phyloP scores from a whole-genome alignment of 1,140 invertebrate genomes.

The Varroa destructor region DNA sequence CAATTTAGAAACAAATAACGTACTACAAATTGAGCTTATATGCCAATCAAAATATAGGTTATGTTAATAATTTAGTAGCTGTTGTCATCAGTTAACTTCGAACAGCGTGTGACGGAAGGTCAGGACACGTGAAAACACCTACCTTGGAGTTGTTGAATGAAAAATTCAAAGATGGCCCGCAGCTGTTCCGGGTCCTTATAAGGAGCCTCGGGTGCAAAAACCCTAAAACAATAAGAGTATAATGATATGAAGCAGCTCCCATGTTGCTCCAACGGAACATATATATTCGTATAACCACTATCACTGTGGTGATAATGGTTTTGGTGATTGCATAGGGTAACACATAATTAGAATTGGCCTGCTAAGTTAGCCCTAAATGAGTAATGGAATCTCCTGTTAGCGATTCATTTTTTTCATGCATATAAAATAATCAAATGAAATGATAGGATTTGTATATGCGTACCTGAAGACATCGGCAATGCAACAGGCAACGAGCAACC shows the following conservation, averaged over 20 bases:
- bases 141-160: slow-evolving; percentile 78
- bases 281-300: too few relatives aligned
- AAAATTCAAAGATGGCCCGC: slow-evolving; percentile 57
- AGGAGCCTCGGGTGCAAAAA: slow-evolving; percentile 96
- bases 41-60: background rate
- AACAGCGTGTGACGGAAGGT: background rate
- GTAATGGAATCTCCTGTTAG: too few relatives aligned
- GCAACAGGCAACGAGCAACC: slow-evolving; percentile 84
- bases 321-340: too few relatives aligned
- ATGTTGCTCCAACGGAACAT: too few relatives aligned
- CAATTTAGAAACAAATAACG: background rate
- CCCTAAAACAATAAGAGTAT: slow-evolving; percentile 43
- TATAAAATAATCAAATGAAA: too few relatives aligned
- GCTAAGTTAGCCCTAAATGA: too few relatives aligned
- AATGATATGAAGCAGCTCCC: too few relatives aligned
- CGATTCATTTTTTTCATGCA: too few relatives aligned
- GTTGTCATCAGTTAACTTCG: background rate
- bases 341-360: too few relatives aligned
- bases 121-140: background rate
- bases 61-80: background rate
- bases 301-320: too few relatives aligned
- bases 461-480: slow-evolving; percentile 77
- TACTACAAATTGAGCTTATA: background rate
- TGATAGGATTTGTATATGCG: background rate
- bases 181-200: slow-evolving; percentile 89